Evolutionary conservation across 1,140 invertebrate genomes (phyloP).

Genomic region (Dysdera silvatica): DNA sequence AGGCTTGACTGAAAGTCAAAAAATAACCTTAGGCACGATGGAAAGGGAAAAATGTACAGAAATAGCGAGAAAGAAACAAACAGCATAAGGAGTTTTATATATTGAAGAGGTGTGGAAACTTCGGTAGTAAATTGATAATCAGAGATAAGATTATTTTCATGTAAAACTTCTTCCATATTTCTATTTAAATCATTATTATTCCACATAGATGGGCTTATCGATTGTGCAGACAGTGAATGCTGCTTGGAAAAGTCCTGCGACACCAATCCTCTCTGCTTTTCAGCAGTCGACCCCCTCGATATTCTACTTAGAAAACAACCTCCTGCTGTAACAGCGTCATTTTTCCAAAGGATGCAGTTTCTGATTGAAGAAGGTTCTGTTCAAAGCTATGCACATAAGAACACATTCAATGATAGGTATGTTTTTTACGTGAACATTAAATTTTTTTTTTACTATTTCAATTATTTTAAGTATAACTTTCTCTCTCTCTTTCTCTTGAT

Average conservation of each 20-base stretch:
- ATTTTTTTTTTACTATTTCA: not conserved
- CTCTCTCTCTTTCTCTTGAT: not conserved
- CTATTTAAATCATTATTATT: not conserved
- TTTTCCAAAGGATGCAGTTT: constrained; percentile 96
- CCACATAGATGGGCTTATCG: constrained; percentile 82
- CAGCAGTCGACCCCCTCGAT: constrained; percentile 89
- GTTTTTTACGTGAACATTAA: not conserved
- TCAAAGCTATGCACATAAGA: constrained; percentile 92
- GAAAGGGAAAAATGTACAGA: too few relatives aligned
- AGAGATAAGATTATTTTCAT: too few relatives aligned
- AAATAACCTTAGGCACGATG: too few relatives aligned
- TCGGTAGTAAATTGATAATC: too few relatives aligned
- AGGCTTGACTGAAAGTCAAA: too few relatives aligned
- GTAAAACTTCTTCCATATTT: not conserved
- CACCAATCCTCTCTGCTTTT: constrained; percentile 85
- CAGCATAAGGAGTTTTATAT: too few relatives aligned
- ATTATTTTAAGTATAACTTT: not conserved
- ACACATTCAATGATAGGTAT: constrained; percentile 97
- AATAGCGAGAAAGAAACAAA: too few relatives aligned
- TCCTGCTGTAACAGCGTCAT: constrained; percentile 89
- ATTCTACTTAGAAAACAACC: constrained; percentile 90
- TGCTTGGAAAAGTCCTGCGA: constrained; percentile 65
- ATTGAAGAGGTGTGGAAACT: too few relatives aligned
- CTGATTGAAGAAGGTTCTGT: constrained; percentile 97
- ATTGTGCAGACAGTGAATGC: constrained; percentile 94